Percentiles rank a stretch among this genome's conserved stretches.
Evolutionary conservation across 1,140 invertebrate species (phyloP).

Genomic region (Ceratosolen fusciceps): DNA sequence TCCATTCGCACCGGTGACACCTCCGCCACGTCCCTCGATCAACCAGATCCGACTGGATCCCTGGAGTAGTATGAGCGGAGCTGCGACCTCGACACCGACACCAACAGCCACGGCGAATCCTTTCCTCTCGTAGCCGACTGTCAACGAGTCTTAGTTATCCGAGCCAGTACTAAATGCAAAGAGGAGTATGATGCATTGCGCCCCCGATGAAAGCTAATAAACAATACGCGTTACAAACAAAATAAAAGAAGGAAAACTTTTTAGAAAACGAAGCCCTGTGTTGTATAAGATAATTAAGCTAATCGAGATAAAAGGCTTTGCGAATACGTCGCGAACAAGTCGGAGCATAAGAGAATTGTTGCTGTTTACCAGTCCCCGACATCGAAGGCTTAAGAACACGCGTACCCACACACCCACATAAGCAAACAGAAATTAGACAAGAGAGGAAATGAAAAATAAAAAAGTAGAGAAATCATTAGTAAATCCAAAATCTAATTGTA

Average conservation of each 20-base stretch:
- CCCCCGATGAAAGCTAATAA: neutral
- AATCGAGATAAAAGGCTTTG: too few relatives aligned
- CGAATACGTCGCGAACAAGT: slow-evolving; percentile 1
- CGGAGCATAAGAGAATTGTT: neutral
- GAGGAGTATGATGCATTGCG: neutral
- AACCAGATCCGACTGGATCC: slow-evolving; percentile 72
- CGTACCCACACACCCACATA: neutral
- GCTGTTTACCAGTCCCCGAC: neutral
- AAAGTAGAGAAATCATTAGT: neutral
- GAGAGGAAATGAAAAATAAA: neutral
- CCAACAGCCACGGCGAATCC: slow-evolving; percentile 69
- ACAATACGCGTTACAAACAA: too few relatives aligned
- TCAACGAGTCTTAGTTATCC: slow-evolving; percentile 53
- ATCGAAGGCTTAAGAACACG: neutral
- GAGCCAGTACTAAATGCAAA: neutral
- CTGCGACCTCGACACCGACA: slow-evolving; percentile 61
- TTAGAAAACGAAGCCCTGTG: slow-evolving; percentile 36
- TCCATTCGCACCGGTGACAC: slow-evolving; percentile 68
- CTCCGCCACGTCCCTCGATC: slow-evolving; percentile 69
- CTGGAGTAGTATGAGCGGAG: slow-evolving; percentile 63
- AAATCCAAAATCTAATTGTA: slow-evolving; percentile 39
- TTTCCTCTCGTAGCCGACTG: slow-evolving; percentile 68
- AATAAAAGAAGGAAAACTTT: slow-evolving; percentile 14
- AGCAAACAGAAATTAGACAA: neutral
- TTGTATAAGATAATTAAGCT: slow-evolving; percentile 27